Conservation (phyloP, 2,113 vertebrate species). For the Melanotaenia duboulayi region DNA sequence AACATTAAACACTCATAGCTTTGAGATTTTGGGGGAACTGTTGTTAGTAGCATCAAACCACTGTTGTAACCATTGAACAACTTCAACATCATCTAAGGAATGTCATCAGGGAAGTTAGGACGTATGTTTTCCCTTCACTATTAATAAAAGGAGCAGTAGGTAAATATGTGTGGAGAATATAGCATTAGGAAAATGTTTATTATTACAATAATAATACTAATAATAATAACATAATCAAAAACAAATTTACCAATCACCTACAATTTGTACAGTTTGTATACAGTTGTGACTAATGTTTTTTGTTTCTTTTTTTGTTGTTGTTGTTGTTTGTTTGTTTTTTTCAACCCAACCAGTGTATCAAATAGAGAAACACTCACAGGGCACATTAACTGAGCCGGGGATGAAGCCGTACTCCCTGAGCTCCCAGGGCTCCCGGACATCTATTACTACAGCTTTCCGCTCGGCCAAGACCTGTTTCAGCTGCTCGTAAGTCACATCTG, state of each 20-base stretch:
- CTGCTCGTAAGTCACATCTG: constrained; percentile 84
- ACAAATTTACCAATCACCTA: too few relatives aligned
- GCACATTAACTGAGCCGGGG: constrained; percentile 89
- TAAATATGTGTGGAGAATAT: too few relatives aligned
- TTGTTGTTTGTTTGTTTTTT: too few relatives aligned
- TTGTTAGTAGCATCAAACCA: background rate
- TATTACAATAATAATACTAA: too few relatives aligned
- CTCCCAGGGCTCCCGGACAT: constrained; percentile 94
- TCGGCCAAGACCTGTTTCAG: constrained; percentile 86
- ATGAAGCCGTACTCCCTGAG: constrained; percentile 87
- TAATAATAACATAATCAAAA: too few relatives aligned
- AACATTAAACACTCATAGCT: background rate
- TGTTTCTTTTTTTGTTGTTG: too few relatives aligned
- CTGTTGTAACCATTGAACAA: background rate
- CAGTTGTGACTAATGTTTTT: too few relatives aligned
- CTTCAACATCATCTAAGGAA: background rate
- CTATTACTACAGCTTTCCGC: constrained; percentile 82
- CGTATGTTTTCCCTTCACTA: background rate
- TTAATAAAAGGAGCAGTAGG: too few relatives aligned
- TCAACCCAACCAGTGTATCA: background rate
- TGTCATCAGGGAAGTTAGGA: background rate
- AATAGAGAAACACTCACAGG: constrained; percentile 82
- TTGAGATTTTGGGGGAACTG: background rate
- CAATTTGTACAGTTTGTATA: too few relatives aligned
- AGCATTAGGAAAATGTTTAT: too few relatives aligned